A percentile compares a stretch with the other conserved stretches of the same genome.
phyloP scores from a whole-genome alignment of 2,113 vertebrate genomes.

The Cheilinus undulatus region DNA sequence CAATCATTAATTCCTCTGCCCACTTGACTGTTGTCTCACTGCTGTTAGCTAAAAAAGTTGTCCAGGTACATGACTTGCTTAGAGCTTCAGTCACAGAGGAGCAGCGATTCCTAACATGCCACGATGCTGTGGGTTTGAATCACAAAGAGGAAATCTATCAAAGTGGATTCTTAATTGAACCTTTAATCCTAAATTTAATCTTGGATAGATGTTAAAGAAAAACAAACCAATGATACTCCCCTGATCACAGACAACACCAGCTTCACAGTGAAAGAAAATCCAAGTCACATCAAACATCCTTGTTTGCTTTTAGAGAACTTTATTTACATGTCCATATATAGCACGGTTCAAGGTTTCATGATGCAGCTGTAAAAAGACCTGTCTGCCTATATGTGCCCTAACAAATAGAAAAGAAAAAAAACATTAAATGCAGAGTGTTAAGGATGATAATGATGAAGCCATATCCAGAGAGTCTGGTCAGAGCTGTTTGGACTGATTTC shows the following conservation, averaged over 20 bases:
- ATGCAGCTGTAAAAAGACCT: conserved; percentile 77
- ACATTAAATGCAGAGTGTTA: conserved; percentile 53
- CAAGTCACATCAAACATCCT: conserved; percentile 35
- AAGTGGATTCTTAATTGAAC: too few species aligned
- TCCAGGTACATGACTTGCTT: conserved; percentile 18
- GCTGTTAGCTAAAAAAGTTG: conserved; percentile 4
- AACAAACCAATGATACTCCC: background rate
- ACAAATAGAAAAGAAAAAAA: conserved; percentile 72
- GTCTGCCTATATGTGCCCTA: conserved; percentile 76
- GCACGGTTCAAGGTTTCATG: conserved; percentile 76
- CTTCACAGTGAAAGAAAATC: conserved; percentile 6
- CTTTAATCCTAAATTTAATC: too few species aligned
- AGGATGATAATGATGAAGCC: conserved; percentile 31
- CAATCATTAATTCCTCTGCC: conserved; percentile 35
- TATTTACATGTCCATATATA: conserved; percentile 86
- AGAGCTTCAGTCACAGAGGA: conserved; percentile 24
- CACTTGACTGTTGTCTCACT: conserved; percentile 6
- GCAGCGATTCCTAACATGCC: background rate
- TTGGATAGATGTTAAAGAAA: background rate
- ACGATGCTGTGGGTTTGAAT: background rate
- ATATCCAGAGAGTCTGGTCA: conserved; percentile 32
- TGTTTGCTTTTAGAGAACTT: conserved; percentile 81
- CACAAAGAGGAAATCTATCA: too few species aligned
- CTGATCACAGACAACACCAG: background rate
- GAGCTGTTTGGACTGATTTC: conserved; percentile 35